Base-by-base conservation (phyloP, 2,888 invertebrate species). In the Synanthedon andrenaeformis region DNA sequence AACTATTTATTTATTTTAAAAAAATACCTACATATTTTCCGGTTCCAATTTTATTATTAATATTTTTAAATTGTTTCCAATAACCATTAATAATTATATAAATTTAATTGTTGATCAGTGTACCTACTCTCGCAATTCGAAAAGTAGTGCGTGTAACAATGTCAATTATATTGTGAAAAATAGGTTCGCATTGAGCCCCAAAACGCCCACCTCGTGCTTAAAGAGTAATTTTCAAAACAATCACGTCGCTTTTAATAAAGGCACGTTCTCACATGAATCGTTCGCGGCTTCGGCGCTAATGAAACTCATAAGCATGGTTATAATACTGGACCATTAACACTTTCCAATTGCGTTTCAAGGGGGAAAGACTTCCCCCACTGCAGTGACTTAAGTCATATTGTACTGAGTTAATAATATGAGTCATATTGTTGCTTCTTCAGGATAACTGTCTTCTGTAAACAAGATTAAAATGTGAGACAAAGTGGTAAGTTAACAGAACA, bases 211-310 rank as follows among this genome's bases (percentile, higher is more conserved):
- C 60, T 58, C 59, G 53, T 63, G 62, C 62, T 65, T 68, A 72
- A 69, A 58, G 71, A 73, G 79, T 71, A 71, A 81, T 84, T 82
- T 75, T 70, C 72, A 84, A 79, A 76, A 78, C 72, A 77, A 74
- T 78, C 83, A 82, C 82, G 82, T 83, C 72, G 64, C 71, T 71
- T 74, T 68, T 83, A 82, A 83, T 79, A 79, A 81, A 75, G 71
- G 76, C 83, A 82, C 83, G 82, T 85, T 65, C 75, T 76, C 72
- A 79, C 76, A 80, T 78, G 80, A 80, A 83, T 82, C 79, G 78
- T 76, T 79, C 68, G 78, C 71, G 77, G 81, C 77, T 80, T 72
- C 71, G 66, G 70, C 73, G 68, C 75, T 85, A 82, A 83, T 84
- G 80, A 82, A 80, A 81, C 74, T 84, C 79, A 82, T 84, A 81